A percentile compares a stretch with the other conserved stretches of the same genome.
Conservation (phyloP, 2,797 vertebrate genomes). For the Hafferia zeledoni region DNA sequence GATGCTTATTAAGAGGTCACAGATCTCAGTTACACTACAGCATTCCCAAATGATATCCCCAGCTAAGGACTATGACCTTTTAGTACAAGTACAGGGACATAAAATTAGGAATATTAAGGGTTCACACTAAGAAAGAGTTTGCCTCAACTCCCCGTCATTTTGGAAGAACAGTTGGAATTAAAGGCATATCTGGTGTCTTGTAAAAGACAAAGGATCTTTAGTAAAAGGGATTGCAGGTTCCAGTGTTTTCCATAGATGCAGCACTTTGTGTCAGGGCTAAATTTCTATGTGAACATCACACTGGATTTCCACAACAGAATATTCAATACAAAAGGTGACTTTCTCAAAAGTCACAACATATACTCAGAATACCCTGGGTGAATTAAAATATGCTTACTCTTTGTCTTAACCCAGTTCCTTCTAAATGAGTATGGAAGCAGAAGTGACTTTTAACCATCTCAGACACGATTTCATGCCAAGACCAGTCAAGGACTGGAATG, state of each 20-base stretch:
- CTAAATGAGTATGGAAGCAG: neutral
- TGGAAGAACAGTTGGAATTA: slow-evolving; percentile 1
- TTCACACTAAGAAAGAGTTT: slow-evolving; percentile 39
- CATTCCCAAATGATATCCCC: slow-evolving; percentile 68
- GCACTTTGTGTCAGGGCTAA: neutral
- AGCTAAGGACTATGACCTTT: slow-evolving; percentile 62
- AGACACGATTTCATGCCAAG: neutral
- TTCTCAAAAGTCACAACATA: neutral
- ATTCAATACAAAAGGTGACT: neutral
- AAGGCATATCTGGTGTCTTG: neutral
- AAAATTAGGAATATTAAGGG: slow-evolving; percentile 56
- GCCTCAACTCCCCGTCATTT: slow-evolving; percentile 40
- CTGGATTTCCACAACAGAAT: neutral
- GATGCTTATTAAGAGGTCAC: slow-evolving; percentile 80
- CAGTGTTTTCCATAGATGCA: neutral
- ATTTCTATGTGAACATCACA: neutral
- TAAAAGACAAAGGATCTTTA: neutral
- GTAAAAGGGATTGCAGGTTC: neutral
- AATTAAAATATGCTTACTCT: neutral
- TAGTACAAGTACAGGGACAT: slow-evolving; percentile 50
- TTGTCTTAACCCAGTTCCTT: neutral
- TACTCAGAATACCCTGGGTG: neutral
- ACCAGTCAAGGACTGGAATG: neutral
- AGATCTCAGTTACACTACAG: slow-evolving; percentile 69
- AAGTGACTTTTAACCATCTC: neutral